Percentiles rank a stretch among this genome's conserved stretches.
Conservation (phyloP, 2,888 invertebrate genomes). For the Pristionchus japonicus region DNA sequence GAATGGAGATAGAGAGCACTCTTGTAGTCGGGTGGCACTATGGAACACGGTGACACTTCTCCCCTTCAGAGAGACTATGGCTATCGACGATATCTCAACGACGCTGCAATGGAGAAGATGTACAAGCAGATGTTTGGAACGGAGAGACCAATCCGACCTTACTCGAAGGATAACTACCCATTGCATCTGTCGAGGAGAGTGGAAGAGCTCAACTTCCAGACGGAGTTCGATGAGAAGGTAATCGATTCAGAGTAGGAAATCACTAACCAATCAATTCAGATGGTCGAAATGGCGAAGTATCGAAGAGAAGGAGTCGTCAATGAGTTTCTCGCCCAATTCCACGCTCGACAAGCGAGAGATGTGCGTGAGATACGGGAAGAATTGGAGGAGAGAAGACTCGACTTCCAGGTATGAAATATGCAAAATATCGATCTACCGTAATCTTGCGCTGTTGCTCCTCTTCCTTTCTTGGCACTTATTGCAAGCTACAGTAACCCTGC, state of each 20-base stretch:
- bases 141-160: background rate
- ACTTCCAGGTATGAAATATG: background rate
- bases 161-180: background rate
- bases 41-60: background rate
- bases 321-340: background rate
- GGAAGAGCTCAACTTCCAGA: background rate
- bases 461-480: too few species aligned
- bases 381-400: background rate
- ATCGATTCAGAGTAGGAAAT: background rate
- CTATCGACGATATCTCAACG: background rate
- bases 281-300: background rate
- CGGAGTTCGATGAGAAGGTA: background rate
- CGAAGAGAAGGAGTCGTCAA: background rate
- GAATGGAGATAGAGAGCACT: background rate
- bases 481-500: too few species aligned
- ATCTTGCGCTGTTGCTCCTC: too few species aligned
- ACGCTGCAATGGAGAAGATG: background rate
- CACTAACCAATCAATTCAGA: background rate
- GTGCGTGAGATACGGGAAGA: background rate
- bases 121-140: conserved; percentile 4
- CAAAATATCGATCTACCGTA: too few species aligned
- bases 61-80: background rate
- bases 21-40: background rate
- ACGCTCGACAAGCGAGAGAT: background rate
- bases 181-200: background rate